These are phyloP conservation scores for Choristoneura fumiferana DNA, from an alignment of 1,140 invertebrate genomes.

Conservation along the genomic window DNA sequence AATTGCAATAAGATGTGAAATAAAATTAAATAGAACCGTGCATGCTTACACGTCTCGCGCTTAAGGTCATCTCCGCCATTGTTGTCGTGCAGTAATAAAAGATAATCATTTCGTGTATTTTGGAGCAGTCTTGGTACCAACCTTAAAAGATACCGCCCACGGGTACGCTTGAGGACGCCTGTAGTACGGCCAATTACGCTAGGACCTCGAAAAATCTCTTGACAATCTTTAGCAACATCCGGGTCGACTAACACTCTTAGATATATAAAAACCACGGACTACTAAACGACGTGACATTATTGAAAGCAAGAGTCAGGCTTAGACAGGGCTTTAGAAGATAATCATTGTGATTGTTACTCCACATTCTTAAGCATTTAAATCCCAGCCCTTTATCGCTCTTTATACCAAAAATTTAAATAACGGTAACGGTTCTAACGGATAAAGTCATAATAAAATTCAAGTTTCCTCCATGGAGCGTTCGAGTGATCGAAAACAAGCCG, in stretches of 20 bases:
- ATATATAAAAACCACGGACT: too few species aligned
- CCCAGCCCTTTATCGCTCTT: background rate
- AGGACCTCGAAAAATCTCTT: slow-evolving; percentile 1
- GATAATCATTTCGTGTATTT: slow-evolving; percentile 65
- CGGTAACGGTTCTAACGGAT: slow-evolving; percentile 44
- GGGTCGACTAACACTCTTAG: background rate
- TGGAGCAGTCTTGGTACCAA: slow-evolving; percentile 47
- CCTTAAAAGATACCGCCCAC: slow-evolving; percentile 43
- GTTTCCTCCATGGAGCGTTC: slow-evolving; percentile 31
- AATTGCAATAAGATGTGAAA: background rate
- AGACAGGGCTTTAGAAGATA: too few species aligned
- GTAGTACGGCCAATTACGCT: slow-evolving; percentile 14
- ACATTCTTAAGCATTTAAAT: background rate
- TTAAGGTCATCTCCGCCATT: slow-evolving; percentile 63
- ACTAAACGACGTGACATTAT: background rate
- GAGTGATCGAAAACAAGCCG: slow-evolving; percentile 44
- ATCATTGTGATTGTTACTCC: too few species aligned
- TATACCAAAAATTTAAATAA: slow-evolving; percentile 39
- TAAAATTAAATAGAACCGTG: slow-evolving; percentile 35
- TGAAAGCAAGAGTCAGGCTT: background rate
- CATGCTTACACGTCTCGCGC: slow-evolving; percentile 37
- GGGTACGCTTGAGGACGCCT: slow-evolving; percentile 36
- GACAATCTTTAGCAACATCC: slow-evolving; percentile 11
- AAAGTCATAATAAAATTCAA: slow-evolving; percentile 38
- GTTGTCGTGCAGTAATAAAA: slow-evolving; percentile 57